phyloP scores from a whole-genome alignment of 2,113 vertebrate species.

The Aphelocoma coerulescens region DNA sequence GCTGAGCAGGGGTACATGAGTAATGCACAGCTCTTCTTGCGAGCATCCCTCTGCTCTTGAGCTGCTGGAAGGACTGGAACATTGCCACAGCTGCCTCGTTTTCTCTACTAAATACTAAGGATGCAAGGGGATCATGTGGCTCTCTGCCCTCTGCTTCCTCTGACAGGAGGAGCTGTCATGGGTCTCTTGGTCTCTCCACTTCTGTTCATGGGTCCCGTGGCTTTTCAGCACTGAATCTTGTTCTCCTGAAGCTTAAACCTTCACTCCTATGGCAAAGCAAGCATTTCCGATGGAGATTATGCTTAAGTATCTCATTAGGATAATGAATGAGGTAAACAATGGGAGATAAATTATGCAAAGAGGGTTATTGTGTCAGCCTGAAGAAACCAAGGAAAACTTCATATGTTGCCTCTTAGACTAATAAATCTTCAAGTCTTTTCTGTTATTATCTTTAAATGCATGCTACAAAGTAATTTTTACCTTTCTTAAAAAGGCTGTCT shows the following conservation, averaged over 20 bases:
- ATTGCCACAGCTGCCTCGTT: neutral
- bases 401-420: neutral
- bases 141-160: neutral
- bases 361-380: neutral
- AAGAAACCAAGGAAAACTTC: neutral
- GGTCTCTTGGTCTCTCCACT: neutral
- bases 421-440: neutral
- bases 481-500: neutral
- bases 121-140: neutral
- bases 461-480: neutral
- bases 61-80: neutral
- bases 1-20: neutral
- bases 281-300: neutral
- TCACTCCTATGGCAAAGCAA: neutral
- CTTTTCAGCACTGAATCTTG: neutral
- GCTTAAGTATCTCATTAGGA: neutral
- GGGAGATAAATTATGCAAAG: neutral
- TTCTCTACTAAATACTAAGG: neutral
- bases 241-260: neutral
- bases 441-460: neutral
- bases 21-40: neutral
- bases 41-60: neutral
- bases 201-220: neutral
- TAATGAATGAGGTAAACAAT: constrained; percentile 18
- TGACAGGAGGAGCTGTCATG: neutral